Conservation (phyloP, 2,113 vertebrate species). For the human (Homo sapiens) region GRCh38 chr9:119830001-119830500, state of each 20-base stretch:
- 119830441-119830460: background rate
- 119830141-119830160: background rate
- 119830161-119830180: background rate
- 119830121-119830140: background rate
- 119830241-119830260: background rate
- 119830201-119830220: background rate
- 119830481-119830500: background rate
- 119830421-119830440: conserved; percentile 30
- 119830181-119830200: background rate
- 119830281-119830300: background rate
- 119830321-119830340: background rate
- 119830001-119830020: background rate
- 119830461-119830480: background rate
- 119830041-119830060: background rate
- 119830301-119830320: background rate
- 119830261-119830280: background rate
- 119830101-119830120: background rate
- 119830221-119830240: background rate
- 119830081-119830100: background rate
- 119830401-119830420: background rate
- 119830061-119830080: background rate
- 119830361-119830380: background rate
- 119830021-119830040: background rate
- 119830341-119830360: background rate
- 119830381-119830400: background rate